Percentiles rank a stretch among this genome's conserved stretches.
Conservation (phyloP, 2,797 vertebrate genomes). For the Prunella strophiata region DNA sequence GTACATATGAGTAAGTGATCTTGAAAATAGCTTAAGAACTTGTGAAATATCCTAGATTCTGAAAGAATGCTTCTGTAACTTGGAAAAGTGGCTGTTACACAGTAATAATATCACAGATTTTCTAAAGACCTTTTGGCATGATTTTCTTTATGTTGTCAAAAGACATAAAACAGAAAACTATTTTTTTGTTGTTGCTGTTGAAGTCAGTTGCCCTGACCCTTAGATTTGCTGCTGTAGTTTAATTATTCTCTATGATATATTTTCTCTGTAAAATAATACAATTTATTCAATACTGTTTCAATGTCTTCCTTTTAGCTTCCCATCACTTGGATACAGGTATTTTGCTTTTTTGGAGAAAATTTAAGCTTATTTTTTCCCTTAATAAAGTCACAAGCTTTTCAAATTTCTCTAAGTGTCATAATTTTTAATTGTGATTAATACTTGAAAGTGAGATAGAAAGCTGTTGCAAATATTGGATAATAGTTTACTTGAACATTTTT, state of each 20-base stretch:
- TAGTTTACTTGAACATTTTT: not conserved
- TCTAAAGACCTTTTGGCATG: not conserved
- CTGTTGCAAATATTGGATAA: not conserved
- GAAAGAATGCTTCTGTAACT: not conserved
- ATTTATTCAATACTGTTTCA: conserved; percentile 59
- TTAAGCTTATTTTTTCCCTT: not conserved
- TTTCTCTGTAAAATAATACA: not conserved
- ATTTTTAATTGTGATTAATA: not conserved
- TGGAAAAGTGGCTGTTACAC: not conserved
- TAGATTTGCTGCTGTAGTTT: not conserved
- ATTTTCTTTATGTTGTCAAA: not conserved
- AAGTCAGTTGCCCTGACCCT: not conserved
- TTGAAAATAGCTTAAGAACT: not conserved
- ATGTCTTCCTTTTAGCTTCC: conserved; percentile 83
- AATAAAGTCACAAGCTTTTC: not conserved
- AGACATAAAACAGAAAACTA: not conserved
- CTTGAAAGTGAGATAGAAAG: not conserved
- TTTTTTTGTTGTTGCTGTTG: not conserved
- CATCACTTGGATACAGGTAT: conserved; percentile 87
- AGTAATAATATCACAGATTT: not conserved
- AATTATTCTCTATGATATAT: not conserved
- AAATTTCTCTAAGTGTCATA: not conserved
- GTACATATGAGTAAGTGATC: not conserved
- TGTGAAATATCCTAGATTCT: not conserved
- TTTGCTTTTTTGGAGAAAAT: conserved; percentile 24